phyloP scores from a whole-genome alignment of 2,113 vertebrate species.

The Ariopsis seemanni region DNA sequence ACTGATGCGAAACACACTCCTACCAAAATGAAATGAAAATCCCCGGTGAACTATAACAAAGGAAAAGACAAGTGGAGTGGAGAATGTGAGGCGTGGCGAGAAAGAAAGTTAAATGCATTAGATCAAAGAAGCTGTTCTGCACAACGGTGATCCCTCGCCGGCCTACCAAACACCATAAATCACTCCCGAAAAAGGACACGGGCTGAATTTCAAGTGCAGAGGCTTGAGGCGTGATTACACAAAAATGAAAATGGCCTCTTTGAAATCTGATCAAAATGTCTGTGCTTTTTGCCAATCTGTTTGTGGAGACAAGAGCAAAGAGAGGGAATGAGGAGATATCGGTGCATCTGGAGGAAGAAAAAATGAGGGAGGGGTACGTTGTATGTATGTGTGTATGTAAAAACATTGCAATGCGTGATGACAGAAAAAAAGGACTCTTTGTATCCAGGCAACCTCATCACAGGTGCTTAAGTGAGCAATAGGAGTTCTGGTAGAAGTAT shows the following conservation, averaged over 20 bases:
- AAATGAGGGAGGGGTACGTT: background rate
- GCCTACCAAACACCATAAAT: slow-evolving; percentile 37
- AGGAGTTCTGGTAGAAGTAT: background rate
- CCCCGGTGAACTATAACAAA: slow-evolving; percentile 12
- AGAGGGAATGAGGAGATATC: background rate
- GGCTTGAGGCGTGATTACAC: slow-evolving; percentile 16
- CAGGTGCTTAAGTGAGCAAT: slow-evolving; percentile 30
- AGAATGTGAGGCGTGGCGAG: background rate
- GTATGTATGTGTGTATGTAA: slow-evolving; percentile 22
- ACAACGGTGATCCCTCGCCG: slow-evolving; percentile 20
- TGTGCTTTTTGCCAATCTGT: background rate
- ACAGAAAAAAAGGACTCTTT: slow-evolving; percentile 27
- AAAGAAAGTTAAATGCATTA: slow-evolving; percentile 16
- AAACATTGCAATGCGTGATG: background rate
- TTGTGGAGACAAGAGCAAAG: background rate
- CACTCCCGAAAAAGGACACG: slow-evolving; percentile 4
- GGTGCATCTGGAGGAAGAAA: background rate
- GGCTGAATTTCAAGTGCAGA: slow-evolving; percentile 29
- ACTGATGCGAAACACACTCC: background rate
- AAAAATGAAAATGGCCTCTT: slow-evolving; percentile 30
- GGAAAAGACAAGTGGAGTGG: background rate
- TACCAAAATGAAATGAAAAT: background rate
- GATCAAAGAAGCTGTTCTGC: slow-evolving; percentile 27
- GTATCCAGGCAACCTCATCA: slow-evolving; percentile 38
- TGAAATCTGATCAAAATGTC: slow-evolving; percentile 28